These are phyloP conservation scores for Holothuria glaberrima DNA, from an alignment of 35 echinoderm and acorn worm genomes.

Conservation along the genomic window DNA sequence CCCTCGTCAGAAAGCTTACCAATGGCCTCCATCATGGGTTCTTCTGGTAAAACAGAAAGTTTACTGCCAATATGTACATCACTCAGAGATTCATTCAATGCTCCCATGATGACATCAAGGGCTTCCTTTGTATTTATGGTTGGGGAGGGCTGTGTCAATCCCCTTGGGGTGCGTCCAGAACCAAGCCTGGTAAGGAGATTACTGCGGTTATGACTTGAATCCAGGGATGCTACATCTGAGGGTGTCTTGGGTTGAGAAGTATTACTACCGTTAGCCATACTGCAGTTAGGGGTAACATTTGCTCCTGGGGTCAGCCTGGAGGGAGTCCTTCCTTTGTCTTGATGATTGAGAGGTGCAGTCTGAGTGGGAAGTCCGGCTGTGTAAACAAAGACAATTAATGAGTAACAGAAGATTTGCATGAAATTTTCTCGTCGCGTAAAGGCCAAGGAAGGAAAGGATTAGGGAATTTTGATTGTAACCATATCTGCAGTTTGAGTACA, in stretches of 20 bases:
- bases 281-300: slow-evolving; percentile 34
- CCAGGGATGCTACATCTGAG: slow-evolving; percentile 45
- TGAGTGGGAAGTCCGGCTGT: no score
- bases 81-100: slow-evolving; percentile 77
- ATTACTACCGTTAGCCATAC: slow-evolving; percentile 1
- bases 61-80: slow-evolving; percentile 46
- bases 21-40: background rate
- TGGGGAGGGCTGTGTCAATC: slow-evolving; percentile 79
- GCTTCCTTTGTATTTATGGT: slow-evolving; percentile 95
- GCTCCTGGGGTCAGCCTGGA: no score
- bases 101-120: slow-evolving; percentile 75
- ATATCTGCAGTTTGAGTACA: no score
- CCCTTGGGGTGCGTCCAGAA: slow-evolving; percentile 60
- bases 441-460: no score
- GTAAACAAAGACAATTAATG: no score
- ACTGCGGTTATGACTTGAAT: background rate
- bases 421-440: no score
- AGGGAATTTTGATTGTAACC: no score
- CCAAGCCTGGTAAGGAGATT: slow-evolving; percentile 35
- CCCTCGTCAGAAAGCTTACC: background rate
- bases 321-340: no score
- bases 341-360: no score
- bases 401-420: no score
- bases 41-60: background rate
- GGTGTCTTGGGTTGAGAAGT: slow-evolving; percentile 62